phyloP scores from a whole-genome alignment of 2,797 vertebrate genomes.

The Phrynocephalus vlangalii region DNA sequence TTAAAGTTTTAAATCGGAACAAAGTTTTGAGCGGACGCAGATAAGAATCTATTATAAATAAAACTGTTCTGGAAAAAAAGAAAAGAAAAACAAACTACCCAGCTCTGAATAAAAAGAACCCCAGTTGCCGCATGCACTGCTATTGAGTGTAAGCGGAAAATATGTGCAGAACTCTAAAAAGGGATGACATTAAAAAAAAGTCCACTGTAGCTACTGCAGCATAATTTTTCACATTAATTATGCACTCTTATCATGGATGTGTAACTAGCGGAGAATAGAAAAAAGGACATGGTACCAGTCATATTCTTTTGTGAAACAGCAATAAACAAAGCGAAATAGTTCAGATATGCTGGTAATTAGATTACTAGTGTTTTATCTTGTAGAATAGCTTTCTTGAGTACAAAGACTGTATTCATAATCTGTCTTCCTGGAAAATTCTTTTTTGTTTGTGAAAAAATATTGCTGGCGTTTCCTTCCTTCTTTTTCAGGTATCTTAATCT shows the following conservation, averaged over 20 bases:
- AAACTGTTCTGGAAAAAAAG: constrained; percentile 70
- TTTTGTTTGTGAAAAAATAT: constrained; percentile 64
- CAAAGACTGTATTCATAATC: constrained; percentile 71
- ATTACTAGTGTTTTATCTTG: constrained; percentile 71
- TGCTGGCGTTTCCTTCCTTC: constrained; percentile 52
- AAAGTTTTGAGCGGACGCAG: constrained; percentile 62
- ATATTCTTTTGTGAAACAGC: constrained; percentile 71
- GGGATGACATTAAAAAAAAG: constrained; percentile 56
- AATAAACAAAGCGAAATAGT: constrained; percentile 75
- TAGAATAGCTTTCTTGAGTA: constrained; percentile 70
- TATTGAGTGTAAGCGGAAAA: constrained; percentile 68
- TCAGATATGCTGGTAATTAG: constrained; percentile 72
- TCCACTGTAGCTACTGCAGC: constrained; percentile 59
- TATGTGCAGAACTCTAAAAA: constrained; percentile 60
- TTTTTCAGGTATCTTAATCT: constrained; percentile 66
- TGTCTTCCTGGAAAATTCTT: constrained; percentile 66
- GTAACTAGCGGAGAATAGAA: constrained; percentile 73
- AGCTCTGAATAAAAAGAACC: constrained; percentile 61
- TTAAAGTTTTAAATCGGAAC: constrained; percentile 73
- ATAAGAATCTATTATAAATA: constrained; percentile 73
- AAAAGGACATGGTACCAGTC: constrained; percentile 65
- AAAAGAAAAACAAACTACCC: constrained; percentile 7
- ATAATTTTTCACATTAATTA: constrained; percentile 74
- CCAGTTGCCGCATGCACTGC: constrained; percentile 61
- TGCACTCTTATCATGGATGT: constrained; percentile 70